Evolutionary conservation across 2,888 invertebrate genomes (phyloP).

Genomic region (Drosophila subsilvestris): DNA sequence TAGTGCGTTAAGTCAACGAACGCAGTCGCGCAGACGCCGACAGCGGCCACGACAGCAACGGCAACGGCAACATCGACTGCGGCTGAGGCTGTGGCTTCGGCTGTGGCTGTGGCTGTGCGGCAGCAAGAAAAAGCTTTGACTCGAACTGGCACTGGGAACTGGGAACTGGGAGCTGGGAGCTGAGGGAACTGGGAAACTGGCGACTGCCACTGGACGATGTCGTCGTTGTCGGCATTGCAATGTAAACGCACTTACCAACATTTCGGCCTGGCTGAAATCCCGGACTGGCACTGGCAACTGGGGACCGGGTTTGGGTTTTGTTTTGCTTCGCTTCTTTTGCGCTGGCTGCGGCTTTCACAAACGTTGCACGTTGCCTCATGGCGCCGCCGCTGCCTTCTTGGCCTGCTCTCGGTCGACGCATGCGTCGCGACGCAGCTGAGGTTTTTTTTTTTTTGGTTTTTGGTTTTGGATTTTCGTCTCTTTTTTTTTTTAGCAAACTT

Average conservation of each 20-base stretch:
- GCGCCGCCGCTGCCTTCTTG: conserved; percentile 17
- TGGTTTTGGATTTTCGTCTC: conserved; percentile 54
- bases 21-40: conserved; percentile 72
- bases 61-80: conserved; percentile 33
- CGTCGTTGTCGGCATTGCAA: conserved; percentile 32
- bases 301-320: conserved; percentile 46
- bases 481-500: conserved; percentile 75
- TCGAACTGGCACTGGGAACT: conserved; percentile 8
- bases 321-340: conserved; percentile 24
- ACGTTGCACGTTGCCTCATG: conserved; percentile 65
- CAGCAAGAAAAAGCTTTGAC: conserved; percentile 35
- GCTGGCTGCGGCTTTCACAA: conserved; percentile 64
- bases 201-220: conserved; percentile 48
- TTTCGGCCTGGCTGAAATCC: not conserved
- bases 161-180: conserved; percentile 16
- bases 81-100: conserved; percentile 9
- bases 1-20: conserved; percentile 83
- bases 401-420: conserved; percentile 31
- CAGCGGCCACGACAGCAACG: conserved; percentile 49
- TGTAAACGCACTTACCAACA: conserved; percentile 63
- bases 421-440: conserved; percentile 47
- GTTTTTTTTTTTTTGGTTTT: conserved; percentile 21
- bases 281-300: conserved; percentile 5
- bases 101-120: not conserved
- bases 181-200: conserved; percentile 19